Base-by-base conservation (phyloP, 2,797 vertebrate species). In the Myotis pilosus region DNA sequence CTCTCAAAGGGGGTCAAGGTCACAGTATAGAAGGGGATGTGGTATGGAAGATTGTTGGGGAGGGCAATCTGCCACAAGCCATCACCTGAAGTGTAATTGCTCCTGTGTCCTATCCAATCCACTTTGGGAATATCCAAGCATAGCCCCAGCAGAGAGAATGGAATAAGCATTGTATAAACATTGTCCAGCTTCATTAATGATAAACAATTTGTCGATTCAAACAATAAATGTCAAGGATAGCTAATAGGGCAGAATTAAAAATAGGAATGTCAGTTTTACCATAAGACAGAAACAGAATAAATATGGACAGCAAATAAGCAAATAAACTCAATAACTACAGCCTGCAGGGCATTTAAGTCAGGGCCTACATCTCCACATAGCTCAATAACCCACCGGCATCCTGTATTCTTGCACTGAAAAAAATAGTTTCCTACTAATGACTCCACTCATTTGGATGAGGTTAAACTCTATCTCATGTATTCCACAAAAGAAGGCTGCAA, bases 201-300 rank as follows among this genome's bases (percentile, higher is more conserved):
- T 23, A 49, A 85, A 38, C 0, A 5, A 71, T 75, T 79, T 93
- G 15, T 94, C 62, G 28, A 41, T 44, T 38, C 22, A 76, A 88
- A 90, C 49, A 66, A 72, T 68, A 81, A 89, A 94, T 49, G 36
- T 92, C 62, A 92, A 85, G 30, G 17, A 87, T 33, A 17, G 74
- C 41, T 78, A 85, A 78, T n/a, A 85, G 41, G 28, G 30, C 33
- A 93, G 22, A 44, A 89, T 85, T 78, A 82, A 88, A 95, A 93
- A 64, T 81, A 87, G 30, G 23, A 96, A 86, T 64, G 64, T 74
- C 13, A 8, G 25, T 87, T 91, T 82, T 88, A 51, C 30, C 22
- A 8, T 84, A 91, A 88, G 51, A 71, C 38, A 94, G 62, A 97
- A 96, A 88, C 23, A 64, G 51, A 89, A 94, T 85, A 78, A 55